Percentiles rank a stretch among this genome's conserved stretches.
Conservation (phyloP, 2,113 vertebrate genomes). For the Cyphomyrus discorhynchus region DNA sequence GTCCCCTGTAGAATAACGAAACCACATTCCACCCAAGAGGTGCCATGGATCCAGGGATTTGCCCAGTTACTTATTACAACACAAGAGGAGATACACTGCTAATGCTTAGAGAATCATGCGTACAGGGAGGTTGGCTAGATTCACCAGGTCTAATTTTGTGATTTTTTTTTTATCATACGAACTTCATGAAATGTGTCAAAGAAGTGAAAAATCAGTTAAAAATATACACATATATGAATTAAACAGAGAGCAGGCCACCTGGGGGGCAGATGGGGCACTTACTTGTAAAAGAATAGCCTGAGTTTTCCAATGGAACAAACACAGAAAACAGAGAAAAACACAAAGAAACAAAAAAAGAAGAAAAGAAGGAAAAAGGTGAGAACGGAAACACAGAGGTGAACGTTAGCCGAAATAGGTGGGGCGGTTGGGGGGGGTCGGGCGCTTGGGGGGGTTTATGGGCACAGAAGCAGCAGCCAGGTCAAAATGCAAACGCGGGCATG, state of each 20-base stretch:
- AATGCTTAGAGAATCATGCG: background rate
- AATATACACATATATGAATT: background rate
- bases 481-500: background rate
- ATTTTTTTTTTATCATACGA: background rate
- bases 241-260: slow-evolving; percentile 31
- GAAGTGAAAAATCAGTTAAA: slow-evolving; percentile 25
- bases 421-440: background rate
- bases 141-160: background rate
- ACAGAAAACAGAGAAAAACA: slow-evolving; percentile 62
- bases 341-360: slow-evolving; percentile 48
- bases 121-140: background rate
- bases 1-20: slow-evolving; percentile 25
- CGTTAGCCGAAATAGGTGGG: background rate
- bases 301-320: slow-evolving; percentile 73
- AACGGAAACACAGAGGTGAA: slow-evolving; percentile 43
- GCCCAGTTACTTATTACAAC: background rate
- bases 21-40: slow-evolving; percentile 32
- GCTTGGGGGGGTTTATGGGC: background rate
- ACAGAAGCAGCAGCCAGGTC: background rate
- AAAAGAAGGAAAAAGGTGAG: slow-evolving; percentile 49
- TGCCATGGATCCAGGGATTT: background rate
- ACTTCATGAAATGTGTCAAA: slow-evolving; percentile 22
- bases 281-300: slow-evolving; percentile 86
- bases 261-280: slow-evolving; percentile 72
- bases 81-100: background rate